Evolutionary conservation across 2,888 invertebrate genomes (phyloP).

Genomic region (Leptothorax acervorum): DNA sequence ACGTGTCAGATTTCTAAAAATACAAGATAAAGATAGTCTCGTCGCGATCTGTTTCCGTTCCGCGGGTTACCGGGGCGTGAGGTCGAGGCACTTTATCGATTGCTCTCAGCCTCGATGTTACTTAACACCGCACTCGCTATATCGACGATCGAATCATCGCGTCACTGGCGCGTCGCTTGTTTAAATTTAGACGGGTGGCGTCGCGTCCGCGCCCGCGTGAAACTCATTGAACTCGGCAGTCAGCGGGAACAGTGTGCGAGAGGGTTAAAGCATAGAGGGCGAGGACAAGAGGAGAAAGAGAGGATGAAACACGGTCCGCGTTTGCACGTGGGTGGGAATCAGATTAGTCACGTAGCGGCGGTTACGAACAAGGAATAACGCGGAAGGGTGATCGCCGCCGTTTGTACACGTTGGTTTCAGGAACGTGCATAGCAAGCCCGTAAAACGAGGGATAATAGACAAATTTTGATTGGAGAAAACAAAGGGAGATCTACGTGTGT

Average conservation of each 20-base stretch:
- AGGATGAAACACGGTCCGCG: conserved; percentile 51
- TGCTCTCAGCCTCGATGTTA: conserved; percentile 31
- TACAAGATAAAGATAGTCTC: neutral
- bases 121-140: conserved; percentile 25
- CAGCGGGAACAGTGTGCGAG: conserved; percentile 58
- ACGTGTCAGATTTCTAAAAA: neutral
- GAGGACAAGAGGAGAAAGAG: conserved; percentile 45
- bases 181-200: conserved; percentile 73
- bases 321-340: conserved; percentile 77
- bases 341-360: conserved; percentile 81
- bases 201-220: conserved; percentile 69
- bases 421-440: conserved; percentile 6
- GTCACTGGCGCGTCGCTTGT: conserved; percentile 53
- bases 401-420: conserved; percentile 55
- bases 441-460: conserved; percentile 29
- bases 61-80: conserved; percentile 35
- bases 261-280: conserved; percentile 56
- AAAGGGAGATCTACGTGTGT: neutral
- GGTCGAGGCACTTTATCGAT: conserved; percentile 45
- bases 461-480: conserved; percentile 23
- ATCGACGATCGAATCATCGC: conserved; percentile 48
- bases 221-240: conserved; percentile 78
- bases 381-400: conserved; percentile 60
- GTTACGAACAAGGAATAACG: conserved; percentile 74
- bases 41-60: neutral